Evolutionary conservation across 64 coral and sea anemone genomes (phyloP), one percentile per base, ranked within the genome.

Genomic region (Catalaphyllia jardinei): DNA sequence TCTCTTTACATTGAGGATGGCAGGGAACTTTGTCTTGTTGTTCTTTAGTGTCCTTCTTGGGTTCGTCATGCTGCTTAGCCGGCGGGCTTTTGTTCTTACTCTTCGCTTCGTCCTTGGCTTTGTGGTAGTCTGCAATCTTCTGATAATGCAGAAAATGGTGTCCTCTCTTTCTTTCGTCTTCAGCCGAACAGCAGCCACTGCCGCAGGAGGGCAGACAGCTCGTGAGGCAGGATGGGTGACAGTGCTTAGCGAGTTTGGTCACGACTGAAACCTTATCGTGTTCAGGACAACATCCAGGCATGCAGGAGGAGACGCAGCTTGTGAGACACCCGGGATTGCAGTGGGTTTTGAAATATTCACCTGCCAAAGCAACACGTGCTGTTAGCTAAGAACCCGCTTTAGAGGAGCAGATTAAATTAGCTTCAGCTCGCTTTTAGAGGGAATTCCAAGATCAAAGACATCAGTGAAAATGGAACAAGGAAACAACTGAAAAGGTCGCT

Each of bases 121-220:
- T 83, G 50, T 96, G 82, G 24, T 62, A 86, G 73, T 89, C 80
- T 52, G 86, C 77, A 63, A 96, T 84, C 38, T 59, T 87, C 60
- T 93, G 87, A 65, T 86, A 96, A 82, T 96, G 94, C 10, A 93
- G 29, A 46, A 93, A 92, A 38, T 91, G 67, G 25, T 96, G 92
- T 1, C 91, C 91, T 88, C 95, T 69, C 73, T 93, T 96, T 52
- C 35, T 73, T 42, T 96, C 95, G 16, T 93, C 91, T 1, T 91
- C 77, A 31, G 75, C 91, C 31, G 95, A 96, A 20, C 95, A 96
- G 61, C 95, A 96, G 12, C 95, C 95, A 60, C 95, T 93, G 35
- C 95, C 95, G 46, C 95, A 96, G 12, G 95, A 27, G 4, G 82
- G 91, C 6, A 77, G 15, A 35, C 95, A 96, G 13, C 67, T n/a